phyloP scores from a whole-genome alignment of 2,113 vertebrate species.

The human region GRCh38 chr9:27345501-27346000 shows the following conservation, averaged over 20 bases:
- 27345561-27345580: neutral
- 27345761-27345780: accelerated
- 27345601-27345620: neutral
- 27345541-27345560: too few species aligned
- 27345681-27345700: neutral
- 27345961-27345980: too few species aligned
- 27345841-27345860: neutral
- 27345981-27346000: neutral
- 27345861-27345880: neutral
- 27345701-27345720: neutral
- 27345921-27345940: neutral
- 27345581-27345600: neutral
- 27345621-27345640: neutral
- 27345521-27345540: neutral
- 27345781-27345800: neutral
- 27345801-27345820: neutral
- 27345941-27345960: neutral
- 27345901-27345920: neutral
- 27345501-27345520: neutral
- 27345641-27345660: neutral
- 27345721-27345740: neutral
- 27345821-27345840: neutral
- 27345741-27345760: neutral
- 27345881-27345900: neutral
- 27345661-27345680: neutral